Conservation (phyloP, 2,888 invertebrate genomes). For the Andrena chrysosceles region DNA sequence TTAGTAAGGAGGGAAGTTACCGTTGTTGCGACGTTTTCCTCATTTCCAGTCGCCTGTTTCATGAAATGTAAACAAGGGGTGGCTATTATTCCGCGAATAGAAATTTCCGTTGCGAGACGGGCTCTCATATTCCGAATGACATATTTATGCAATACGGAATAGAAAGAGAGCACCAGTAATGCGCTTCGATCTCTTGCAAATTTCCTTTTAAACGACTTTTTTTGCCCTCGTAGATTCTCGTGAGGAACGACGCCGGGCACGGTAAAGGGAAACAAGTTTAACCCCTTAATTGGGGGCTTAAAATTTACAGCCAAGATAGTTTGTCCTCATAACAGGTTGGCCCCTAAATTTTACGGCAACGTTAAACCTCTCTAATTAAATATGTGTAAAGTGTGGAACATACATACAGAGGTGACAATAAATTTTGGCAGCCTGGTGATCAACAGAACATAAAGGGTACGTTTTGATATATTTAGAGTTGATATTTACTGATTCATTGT, state of each 20-base stretch:
- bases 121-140: slow-evolving; percentile 8
- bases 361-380: slow-evolving; percentile 5
- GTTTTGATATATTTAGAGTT: too few species aligned
- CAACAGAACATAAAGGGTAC: too few species aligned
- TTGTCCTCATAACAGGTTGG: slow-evolving; percentile 9
- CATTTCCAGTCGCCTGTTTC: slow-evolving; percentile 8
- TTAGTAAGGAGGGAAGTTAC: slow-evolving; percentile 22
- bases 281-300: background rate
- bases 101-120: background rate
- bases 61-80: slow-evolving; percentile 2
- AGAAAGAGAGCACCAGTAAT: too few species aligned
- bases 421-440: too few species aligned
- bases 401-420: slow-evolving; percentile 23
- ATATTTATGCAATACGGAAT: too few species aligned
- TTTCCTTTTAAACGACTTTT: too few species aligned
- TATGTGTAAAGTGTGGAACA: background rate
- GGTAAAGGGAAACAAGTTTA: slow-evolving; percentile 18
- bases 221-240: too few species aligned
- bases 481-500: too few species aligned
- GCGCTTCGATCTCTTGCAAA: too few species aligned
- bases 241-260: background rate
- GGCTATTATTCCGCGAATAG: background rate
- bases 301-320: slow-evolving; percentile 32
- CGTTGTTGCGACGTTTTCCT: slow-evolving; percentile 19
- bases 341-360: slow-evolving; percentile 14